Evolutionary conservation across 2,797 vertebrate species (phyloP).

Genomic region (Delichon dasypus): DNA sequence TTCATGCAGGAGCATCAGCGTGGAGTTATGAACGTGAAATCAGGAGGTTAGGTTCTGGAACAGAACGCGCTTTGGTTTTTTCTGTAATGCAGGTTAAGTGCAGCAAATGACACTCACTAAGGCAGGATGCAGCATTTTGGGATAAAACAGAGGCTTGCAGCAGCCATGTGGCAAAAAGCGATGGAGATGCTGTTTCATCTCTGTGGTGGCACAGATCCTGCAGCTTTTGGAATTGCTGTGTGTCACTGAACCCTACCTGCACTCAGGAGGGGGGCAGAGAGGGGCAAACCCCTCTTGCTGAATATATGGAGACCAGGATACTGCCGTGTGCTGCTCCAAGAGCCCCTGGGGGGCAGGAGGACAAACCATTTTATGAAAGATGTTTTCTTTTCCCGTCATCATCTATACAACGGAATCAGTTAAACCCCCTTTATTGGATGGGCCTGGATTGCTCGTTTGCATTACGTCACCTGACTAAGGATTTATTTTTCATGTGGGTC

Average conservation of each 20-base stretch:
- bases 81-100: slow-evolving; percentile 14
- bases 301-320: not conserved
- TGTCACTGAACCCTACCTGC: not conserved
- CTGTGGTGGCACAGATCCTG: not conserved
- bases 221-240: not conserved
- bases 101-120: not conserved
- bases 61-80: not conserved
- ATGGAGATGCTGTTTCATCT: slow-evolving; percentile 33
- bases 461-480: not conserved
- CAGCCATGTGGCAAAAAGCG: not conserved
- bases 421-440: not conserved
- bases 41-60: not conserved
- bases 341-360: not conserved
- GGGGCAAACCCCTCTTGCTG: not conserved
- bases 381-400: not conserved
- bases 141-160: slow-evolving; percentile 15
- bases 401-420: not conserved
- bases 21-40: not conserved
- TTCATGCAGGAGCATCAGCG: not conserved
- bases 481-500: slow-evolving; percentile 35
- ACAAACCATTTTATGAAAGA: not conserved
- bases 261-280: not conserved
- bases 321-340: not conserved
- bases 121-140: slow-evolving; percentile 28
- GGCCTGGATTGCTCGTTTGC: not conserved